Evolutionary conservation across 2,797 vertebrate species (phyloP).

Genomic region (Chiloscyllium punctatum): DNA sequence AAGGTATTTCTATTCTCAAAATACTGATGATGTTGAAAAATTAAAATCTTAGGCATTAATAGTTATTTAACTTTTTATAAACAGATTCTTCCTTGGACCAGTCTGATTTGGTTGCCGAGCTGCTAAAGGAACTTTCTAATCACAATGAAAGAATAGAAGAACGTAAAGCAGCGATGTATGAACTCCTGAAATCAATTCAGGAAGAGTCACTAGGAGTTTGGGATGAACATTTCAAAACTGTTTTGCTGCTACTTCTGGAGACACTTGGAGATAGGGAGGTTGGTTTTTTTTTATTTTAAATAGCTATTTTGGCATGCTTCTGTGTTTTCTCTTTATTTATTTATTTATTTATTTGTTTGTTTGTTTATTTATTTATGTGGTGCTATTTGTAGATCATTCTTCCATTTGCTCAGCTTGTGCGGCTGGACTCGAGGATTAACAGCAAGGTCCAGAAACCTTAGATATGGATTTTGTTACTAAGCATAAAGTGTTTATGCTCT

Average conservation of each 20-base stretch:
- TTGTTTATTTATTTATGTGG: neutral
- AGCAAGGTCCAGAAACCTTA: neutral
- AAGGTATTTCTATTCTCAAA: neutral
- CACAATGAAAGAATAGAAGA: conserved; percentile 93
- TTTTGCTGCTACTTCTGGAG: conserved; percentile 86
- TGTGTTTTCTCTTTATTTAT: neutral
- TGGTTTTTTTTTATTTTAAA: conserved; percentile 40
- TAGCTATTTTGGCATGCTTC: neutral
- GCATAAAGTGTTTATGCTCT: neutral
- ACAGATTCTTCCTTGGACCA: conserved; percentile 82
- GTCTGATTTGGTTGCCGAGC: conserved; percentile 85
- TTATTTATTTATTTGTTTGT: too few relatives aligned
- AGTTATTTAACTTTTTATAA: neutral
- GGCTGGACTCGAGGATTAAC: neutral
- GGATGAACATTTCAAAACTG: conserved; percentile 98
- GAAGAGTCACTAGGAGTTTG: conserved; percentile 89
- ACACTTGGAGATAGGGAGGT: conserved; percentile 94
- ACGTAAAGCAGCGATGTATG: conserved; percentile 81
- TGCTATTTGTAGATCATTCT: neutral
- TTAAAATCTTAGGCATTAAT: neutral
- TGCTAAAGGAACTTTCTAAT: conserved; percentile 90
- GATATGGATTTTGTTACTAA: neutral
- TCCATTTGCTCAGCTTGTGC: neutral
- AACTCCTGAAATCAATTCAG: conserved; percentile 84
- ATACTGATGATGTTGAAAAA: neutral